Conservation (phyloP, 2,113 vertebrate species). For the Rhegmatorhina hoffmannsi region DNA sequence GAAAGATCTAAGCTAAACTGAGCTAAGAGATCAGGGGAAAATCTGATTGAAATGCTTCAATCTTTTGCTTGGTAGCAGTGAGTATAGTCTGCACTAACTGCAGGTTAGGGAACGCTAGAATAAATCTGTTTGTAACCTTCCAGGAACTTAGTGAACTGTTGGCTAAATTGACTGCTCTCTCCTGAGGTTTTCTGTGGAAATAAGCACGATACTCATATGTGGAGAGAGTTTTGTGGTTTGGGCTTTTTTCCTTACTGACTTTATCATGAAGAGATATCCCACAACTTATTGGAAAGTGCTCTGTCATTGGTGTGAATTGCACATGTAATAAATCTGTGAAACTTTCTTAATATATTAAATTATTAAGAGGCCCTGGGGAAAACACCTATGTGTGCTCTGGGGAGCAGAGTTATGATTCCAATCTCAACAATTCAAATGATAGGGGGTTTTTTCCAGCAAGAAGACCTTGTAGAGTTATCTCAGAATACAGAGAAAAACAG, state of each 20-base stretch:
- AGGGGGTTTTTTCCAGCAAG: background rate
- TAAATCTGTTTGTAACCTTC: background rate
- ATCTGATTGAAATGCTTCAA: background rate
- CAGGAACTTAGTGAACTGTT: rapidly evolving
- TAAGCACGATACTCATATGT: background rate
- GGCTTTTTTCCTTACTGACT: background rate
- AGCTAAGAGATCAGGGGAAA: background rate
- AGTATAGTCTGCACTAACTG: background rate
- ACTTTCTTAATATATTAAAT: background rate
- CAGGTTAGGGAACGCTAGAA: background rate
- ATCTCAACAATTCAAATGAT: background rate
- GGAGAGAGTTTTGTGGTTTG: background rate
- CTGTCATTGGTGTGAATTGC: background rate
- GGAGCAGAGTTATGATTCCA: background rate
- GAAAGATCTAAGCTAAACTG: background rate
- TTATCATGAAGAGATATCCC: background rate
- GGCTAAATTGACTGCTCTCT: background rate
- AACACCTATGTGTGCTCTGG: background rate
- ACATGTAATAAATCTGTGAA: background rate
- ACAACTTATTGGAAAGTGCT: background rate
- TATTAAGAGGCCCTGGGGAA: background rate
- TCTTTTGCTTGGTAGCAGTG: background rate
- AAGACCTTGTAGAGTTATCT: background rate
- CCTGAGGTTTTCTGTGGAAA: background rate
- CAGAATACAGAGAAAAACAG: background rate